Conservation (phyloP, 2,888 invertebrate genomes). For the Ecliptopera silaceata region DNA sequence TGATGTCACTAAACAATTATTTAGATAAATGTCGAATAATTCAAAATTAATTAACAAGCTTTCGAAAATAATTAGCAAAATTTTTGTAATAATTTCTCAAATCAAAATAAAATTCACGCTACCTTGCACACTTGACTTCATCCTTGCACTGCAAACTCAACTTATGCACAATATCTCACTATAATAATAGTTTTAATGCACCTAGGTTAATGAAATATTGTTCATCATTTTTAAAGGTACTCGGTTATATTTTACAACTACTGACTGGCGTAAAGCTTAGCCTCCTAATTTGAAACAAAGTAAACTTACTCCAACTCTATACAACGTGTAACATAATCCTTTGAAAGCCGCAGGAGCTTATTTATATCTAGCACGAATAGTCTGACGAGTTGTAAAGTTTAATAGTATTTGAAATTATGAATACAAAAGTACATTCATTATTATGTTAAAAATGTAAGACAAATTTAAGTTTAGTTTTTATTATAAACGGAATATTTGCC, state of each 20-base stretch:
- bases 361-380: too few species aligned
- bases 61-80: background rate
- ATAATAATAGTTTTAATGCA: background rate
- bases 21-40: constrained; percentile 6
- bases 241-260: background rate
- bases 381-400: too few species aligned
- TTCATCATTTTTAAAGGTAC: constrained; percentile 10
- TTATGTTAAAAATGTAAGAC: too few species aligned
- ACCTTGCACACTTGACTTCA: constrained; percentile 9
- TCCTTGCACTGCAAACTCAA: constrained; percentile 16
- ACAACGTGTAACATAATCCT: too few species aligned
- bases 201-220: background rate
- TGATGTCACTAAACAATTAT: constrained; percentile 16
- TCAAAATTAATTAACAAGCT: constrained; percentile 12
- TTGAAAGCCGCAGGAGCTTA: too few species aligned
- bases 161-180: constrained; percentile 13
- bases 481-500: too few species aligned
- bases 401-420: too few species aligned
- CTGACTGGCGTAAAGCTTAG: background rate
- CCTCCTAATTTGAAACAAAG: too few species aligned
- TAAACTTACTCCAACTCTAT: too few species aligned
- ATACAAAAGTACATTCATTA: too few species aligned
- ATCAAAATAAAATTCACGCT: constrained; percentile 18
- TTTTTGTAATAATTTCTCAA: constrained; percentile 3
- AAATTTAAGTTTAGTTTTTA: too few species aligned